These are phyloP conservation scores for Scaptomyza hsui DNA, from an alignment of 1,140 invertebrate genomes.

Conservation along the genomic window DNA sequence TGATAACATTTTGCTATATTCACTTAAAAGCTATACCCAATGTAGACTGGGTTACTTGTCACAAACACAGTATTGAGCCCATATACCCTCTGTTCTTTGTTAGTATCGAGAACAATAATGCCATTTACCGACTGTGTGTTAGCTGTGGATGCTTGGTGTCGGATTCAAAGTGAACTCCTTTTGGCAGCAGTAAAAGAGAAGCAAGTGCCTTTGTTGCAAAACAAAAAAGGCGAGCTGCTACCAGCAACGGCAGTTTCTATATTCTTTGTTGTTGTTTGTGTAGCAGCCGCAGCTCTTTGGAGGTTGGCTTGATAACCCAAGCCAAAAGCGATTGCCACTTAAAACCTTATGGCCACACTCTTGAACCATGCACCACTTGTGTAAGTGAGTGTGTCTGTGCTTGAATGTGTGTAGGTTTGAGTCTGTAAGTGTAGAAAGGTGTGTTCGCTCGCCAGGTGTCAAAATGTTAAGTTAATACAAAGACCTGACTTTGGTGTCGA, in stretches of 20 bases:
- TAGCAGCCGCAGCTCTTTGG: conserved; percentile 24
- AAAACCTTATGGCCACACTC: conserved; percentile 62
- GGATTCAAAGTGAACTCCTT: conserved; percentile 43
- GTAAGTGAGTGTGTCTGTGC: conserved; percentile 13
- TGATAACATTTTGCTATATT: no score
- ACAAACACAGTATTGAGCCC: no score
- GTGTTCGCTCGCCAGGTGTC: conserved; percentile 53
- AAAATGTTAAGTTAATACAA: conserved; percentile 77
- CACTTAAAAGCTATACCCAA: no score
- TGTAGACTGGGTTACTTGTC: no score
- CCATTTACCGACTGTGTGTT: conserved; percentile 32
- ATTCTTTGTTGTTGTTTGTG: conserved; percentile 7
- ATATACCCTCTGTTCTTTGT: not conserved
- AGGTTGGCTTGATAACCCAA: conserved; percentile 68
- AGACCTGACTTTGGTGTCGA: conserved; percentile 59
- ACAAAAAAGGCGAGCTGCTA: conserved; percentile 57
- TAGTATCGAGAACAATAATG: conserved; percentile 27
- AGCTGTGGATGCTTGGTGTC: conserved; percentile 30
- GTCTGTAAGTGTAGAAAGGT: conserved; percentile 26
- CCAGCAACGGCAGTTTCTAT: conserved; percentile 33
- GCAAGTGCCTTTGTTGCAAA: conserved; percentile 34
- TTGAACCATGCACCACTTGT: conserved; percentile 39
- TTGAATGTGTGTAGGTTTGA: conserved; percentile 11
- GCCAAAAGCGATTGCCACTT: conserved; percentile 70
- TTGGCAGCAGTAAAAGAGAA: conserved; percentile 39